Evolutionary conservation across 2,888 invertebrate genomes (phyloP), one percentile per base, ranked within the genome.

Genomic region (Keiferia lycopersicella): DNA sequence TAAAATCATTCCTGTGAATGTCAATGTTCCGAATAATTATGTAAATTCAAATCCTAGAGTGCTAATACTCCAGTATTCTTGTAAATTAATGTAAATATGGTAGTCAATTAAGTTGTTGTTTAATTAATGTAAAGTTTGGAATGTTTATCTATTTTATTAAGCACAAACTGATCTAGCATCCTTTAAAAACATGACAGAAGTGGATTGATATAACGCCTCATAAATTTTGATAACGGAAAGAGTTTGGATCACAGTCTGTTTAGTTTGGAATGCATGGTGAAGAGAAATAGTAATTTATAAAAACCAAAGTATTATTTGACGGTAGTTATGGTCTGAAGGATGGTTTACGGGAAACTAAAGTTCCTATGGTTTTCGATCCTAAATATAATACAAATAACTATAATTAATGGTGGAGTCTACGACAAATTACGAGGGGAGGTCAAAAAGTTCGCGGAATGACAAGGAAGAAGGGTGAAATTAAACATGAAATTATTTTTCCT

Each of bases 11-110:
- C 80, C 80, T 85, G 81, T 79, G 76, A 82, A 81, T 81, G 75
- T 78, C 73, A 73, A 84, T 83, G 83, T 84, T 84, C 81, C 80
- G 79, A 83, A 53, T 34, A 34, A 82, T 79, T 82, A 85, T 85
- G 81, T 83, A 83, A 86, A 87, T 86, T 77, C 73, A 72, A 72
- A 79, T 80, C 76, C 75, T 79, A 80, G 79, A 85, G 82, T 79
- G 80, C 77, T 85, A 81, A 81, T 80, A 82, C 82, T 83, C 79
- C 76, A 76, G 80, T 82, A 82, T 79, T 78, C 72, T 86, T 85
- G 84, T 87, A 86, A 84, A 84, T 86, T 80, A 76, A 79, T 88
- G 87, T 88, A 87, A 84, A 87, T 88, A 87, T 81, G 80, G 80
- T 86, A 82, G 78, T 81, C 79, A 81, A 79, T 78, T 77, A 80